Percentiles rank a stretch among this genome's conserved stretches.
Evolutionary conservation across 2,113 vertebrate species (phyloP).

Genomic region (Larimichthys polyactis): DNA sequence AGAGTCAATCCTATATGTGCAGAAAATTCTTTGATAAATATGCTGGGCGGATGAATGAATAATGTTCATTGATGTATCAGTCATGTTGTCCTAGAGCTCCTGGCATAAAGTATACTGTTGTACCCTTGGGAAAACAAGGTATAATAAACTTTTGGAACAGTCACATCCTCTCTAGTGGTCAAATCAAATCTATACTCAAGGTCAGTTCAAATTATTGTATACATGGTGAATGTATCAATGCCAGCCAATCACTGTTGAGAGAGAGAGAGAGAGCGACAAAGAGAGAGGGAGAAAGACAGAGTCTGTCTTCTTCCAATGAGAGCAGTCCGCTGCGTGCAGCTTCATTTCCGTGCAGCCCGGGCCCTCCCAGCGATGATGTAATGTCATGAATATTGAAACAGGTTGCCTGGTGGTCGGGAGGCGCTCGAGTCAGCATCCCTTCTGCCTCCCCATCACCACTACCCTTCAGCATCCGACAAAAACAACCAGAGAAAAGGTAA

Average conservation of each 20-base stretch:
- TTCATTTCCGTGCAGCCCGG: conserved; percentile 35
- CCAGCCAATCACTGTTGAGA: conserved; percentile 39
- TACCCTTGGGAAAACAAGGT: too few relatives aligned
- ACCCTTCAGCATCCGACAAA: conserved; percentile 64
- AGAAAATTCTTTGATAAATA: neutral
- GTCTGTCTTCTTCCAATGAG: conserved; percentile 59
- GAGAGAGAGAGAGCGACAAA: conserved; percentile 1
- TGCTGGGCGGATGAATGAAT: neutral
- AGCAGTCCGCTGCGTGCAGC: conserved; percentile 37
- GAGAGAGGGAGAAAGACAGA: conserved; percentile 3
- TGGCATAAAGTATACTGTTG: neutral
- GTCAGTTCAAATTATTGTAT: conserved; percentile 25
- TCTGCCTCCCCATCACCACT: conserved; percentile 67
- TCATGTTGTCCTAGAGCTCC: neutral
- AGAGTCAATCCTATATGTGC: neutral
- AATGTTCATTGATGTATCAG: neutral
- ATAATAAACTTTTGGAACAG: neutral
- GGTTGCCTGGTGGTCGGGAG: conserved; percentile 74
- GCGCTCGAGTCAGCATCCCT: conserved; percentile 77
- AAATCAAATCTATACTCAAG: conserved; percentile 13
- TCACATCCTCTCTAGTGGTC: neutral
- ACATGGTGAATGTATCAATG: conserved; percentile 19
- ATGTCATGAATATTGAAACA: conserved; percentile 83
- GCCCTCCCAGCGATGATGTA: conserved; percentile 80
- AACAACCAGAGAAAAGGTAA: conserved; percentile 67